Conservation (phyloP, 2,888 invertebrate genomes). For the Parthenolecanium corni region DNA sequence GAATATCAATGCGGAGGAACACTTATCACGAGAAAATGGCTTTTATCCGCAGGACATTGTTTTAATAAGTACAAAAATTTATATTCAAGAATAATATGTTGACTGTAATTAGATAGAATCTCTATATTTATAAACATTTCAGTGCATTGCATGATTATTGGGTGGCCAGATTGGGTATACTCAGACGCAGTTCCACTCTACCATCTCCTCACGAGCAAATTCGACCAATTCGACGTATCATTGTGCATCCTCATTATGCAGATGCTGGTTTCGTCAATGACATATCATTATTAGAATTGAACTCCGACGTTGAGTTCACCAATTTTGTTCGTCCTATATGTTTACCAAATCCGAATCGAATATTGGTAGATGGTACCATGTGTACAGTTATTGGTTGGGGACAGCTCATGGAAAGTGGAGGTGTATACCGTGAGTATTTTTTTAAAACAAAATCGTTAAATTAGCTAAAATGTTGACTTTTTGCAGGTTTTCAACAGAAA, state of each 20-base stretch:
- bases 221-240: constrained; percentile 50
- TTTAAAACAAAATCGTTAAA: no score
- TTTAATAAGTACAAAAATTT: constrained; percentile 55
- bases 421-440: constrained; percentile 61
- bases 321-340: constrained; percentile 55
- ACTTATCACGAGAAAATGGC: constrained; percentile 57
- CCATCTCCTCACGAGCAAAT: constrained; percentile 65
- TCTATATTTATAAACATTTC: constrained; percentile 31
- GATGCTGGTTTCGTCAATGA: constrained; percentile 68
- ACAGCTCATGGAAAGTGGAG: constrained; percentile 62
- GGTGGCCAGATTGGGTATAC: constrained; percentile 66
- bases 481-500: no score
- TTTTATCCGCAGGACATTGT: constrained; percentile 69
- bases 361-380: constrained; percentile 51
- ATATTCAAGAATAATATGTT: not conserved
- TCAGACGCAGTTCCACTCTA: constrained; percentile 58
- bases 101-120: no score
- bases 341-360: constrained; percentile 49
- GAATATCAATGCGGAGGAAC: constrained; percentile 75
- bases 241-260: constrained; percentile 61
- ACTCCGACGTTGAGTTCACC: constrained; percentile 46
- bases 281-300: constrained; percentile 55
- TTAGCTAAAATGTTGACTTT: no score
- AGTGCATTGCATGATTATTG: constrained; percentile 64
- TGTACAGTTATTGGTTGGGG: constrained; percentile 76